Evolutionary conservation across 2,113 vertebrate species (phyloP), one percentile per base, ranked within the genome.

Genomic region (Aphyosemion australe): DNA sequence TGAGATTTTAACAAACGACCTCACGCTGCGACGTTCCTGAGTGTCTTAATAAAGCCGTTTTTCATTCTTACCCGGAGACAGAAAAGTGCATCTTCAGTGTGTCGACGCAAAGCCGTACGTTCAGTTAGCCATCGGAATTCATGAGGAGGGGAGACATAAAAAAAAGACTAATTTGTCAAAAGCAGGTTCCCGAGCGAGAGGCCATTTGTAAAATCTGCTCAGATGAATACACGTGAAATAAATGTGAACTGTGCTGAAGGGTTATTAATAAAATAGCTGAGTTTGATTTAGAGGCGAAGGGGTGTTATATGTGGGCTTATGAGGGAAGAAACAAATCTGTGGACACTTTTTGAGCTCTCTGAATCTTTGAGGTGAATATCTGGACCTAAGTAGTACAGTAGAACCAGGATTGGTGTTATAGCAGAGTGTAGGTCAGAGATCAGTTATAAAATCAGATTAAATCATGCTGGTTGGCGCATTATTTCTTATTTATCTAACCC

Each of bases 201-300:
- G 82, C 80, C 84, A 85, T 92, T 91, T 91, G 86, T 91, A 78
- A 91, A 88, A 89, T 60, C 65, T 78, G 65, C 69, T 79, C 63
- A 69, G 79, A 89, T 86, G 87, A 89, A 91, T 85, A 86, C 89
- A 87, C 82, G 74, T 87, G 85, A 87, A 91, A 92, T 85, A 91
- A 92, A 91, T 90, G 87, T 90, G 85, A 88, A 91, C 82, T 67
- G 63, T 66, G 42, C 65, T 78, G 90, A 88, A 87, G 81, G 84
- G 80, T 78, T 83, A 92, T 92, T 90, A 91, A 91, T 92, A 92
- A 85, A 84, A 80, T 47, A 37, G 49, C 26, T 26, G 65, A 62
- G 77, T 80, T 87, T 88, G 84, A 92, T 91, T 90, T 89, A 88
- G 83, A 86, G 72, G 75, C 59, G 58, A 61, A 59, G 77, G 81